A percentile compares a stretch with the other conserved stretches of the same genome.
phyloP scores from a whole-genome alignment of 2,888 invertebrate genomes.

The Proisotoma minuta region DNA sequence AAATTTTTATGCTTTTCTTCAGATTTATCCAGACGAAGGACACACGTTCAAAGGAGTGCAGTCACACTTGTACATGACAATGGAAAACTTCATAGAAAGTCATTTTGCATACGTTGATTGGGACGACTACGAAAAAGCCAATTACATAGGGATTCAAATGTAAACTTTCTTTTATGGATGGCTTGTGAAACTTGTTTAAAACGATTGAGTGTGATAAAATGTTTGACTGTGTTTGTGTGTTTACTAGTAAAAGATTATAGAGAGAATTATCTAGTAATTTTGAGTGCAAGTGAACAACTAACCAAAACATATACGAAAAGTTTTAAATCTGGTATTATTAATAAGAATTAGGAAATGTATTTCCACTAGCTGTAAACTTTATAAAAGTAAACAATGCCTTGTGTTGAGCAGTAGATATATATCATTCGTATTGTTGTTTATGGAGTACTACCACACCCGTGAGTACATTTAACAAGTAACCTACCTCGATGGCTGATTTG shows the following conservation, averaged over 20 bases:
- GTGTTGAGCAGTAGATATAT: too few species aligned
- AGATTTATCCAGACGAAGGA: slow-evolving; percentile 84
- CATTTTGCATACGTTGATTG: slow-evolving; percentile 70
- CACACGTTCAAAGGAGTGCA: slow-evolving; percentile 69
- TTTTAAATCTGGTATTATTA: too few species aligned
- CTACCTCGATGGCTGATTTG: background rate
- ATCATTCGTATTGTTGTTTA: too few species aligned
- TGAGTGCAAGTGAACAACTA: too few species aligned
- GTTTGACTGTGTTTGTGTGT: background rate
- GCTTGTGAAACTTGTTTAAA: background rate
- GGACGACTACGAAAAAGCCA: slow-evolving; percentile 64
- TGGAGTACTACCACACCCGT: too few species aligned
- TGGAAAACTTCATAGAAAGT: slow-evolving; percentile 82
- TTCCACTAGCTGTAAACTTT: too few species aligned
- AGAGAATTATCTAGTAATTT: too few species aligned
- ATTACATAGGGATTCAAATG: slow-evolving; percentile 44
- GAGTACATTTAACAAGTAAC: background rate
- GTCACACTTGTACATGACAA: slow-evolving; percentile 73
- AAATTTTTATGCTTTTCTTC: slow-evolving; percentile 42
- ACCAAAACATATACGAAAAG: too few species aligned
- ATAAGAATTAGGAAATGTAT: too few species aligned
- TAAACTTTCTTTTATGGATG: slow-evolving; percentile 18
- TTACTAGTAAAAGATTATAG: too few species aligned
- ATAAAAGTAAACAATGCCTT: too few species aligned
- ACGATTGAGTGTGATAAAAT: background rate